Conservation (phyloP, 2,113 vertebrate genomes). For the Todiramphus chloris region DNA sequence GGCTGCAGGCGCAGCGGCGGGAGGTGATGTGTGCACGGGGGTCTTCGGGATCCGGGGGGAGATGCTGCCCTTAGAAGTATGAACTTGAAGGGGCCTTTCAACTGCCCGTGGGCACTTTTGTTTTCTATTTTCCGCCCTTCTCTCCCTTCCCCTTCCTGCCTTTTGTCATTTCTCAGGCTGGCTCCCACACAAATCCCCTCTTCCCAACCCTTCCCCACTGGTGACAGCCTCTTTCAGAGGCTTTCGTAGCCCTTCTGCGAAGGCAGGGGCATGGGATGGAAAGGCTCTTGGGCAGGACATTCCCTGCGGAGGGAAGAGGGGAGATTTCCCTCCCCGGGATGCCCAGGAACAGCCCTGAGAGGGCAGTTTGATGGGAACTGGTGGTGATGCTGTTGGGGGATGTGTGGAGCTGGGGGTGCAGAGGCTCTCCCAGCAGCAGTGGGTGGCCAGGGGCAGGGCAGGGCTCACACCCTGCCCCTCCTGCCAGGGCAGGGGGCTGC, state of each 20-base stretch:
- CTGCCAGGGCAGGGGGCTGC: not conserved
- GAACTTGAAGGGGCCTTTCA: not conserved
- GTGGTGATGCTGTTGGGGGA: not conserved
- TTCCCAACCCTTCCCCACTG: not conserved
- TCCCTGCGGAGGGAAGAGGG: not conserved
- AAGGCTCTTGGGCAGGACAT: not conserved
- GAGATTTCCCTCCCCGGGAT: not conserved
- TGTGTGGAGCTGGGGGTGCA: not conserved
- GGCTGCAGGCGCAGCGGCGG: not conserved
- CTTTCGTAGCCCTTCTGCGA: not conserved
- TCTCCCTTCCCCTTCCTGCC: not conserved
- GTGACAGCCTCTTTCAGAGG: not conserved
- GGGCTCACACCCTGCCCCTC: too few relatives aligned
- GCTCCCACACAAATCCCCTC: not conserved
- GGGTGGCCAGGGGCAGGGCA: not conserved
- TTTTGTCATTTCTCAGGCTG: constrained; percentile 21
- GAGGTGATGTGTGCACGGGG: not conserved
- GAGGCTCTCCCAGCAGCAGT: not conserved
- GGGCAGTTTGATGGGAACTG: not conserved
- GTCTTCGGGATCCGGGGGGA: not conserved
- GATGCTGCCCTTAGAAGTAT: not conserved
- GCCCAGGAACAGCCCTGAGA: fast-evolving
- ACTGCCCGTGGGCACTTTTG: not conserved
- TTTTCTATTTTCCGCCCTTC: not conserved
- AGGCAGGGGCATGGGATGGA: not conserved